Evolutionary conservation across 2,888 invertebrate genomes (phyloP), one percentile per base, ranked within the genome.

Genomic region (Latrodectus elegans): DNA sequence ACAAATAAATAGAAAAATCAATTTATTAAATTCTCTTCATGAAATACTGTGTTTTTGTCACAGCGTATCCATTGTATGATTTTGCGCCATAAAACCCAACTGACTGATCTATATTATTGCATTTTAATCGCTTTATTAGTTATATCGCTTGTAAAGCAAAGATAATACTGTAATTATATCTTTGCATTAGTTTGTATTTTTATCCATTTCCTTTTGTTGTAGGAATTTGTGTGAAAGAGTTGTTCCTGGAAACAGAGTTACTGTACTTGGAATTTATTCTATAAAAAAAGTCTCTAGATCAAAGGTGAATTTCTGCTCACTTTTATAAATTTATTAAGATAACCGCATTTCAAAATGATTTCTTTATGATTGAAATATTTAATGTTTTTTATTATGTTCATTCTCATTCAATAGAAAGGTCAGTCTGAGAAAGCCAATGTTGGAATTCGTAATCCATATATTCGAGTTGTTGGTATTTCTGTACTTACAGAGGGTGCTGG

Each of bases 211-310:
- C 73, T 71, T 60, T n/a, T 85, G 85, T 90, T 90, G 52, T 90
- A 94, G 94, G 83, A 95, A 95, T 92, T 93, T 99, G 84, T 98
- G 99, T 92, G 99, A 99, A 92, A 94, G 95, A 90, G 96, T 97
- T 17, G 98, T 99, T 0, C 99, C 99, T 11, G 99, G 99, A 0
- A 99, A 99, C 91, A 94, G 97, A 83, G 97, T 99, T 22, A 95
- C 96, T 2, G 95, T 99, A 89, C 94, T 98, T 89, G 99, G 99
- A 6, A 96, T 99, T 89, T 99, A 96, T 92, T 98, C 97, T 1
- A 99, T 99, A 91, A 98, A 97, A 92, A 99, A 98, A 93, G 94
- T 95, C 55, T 93, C 95, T 1, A 95, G 94, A 53, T 94, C 4
- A 94, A 95, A 88, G 96, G 96, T 75, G 96, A 95, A 75, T 22